Evolutionary conservation across 2,797 vertebrate genomes (phyloP), one percentile per base, ranked within the genome.

Genomic region (Ctenosaura bakeri): DNA sequence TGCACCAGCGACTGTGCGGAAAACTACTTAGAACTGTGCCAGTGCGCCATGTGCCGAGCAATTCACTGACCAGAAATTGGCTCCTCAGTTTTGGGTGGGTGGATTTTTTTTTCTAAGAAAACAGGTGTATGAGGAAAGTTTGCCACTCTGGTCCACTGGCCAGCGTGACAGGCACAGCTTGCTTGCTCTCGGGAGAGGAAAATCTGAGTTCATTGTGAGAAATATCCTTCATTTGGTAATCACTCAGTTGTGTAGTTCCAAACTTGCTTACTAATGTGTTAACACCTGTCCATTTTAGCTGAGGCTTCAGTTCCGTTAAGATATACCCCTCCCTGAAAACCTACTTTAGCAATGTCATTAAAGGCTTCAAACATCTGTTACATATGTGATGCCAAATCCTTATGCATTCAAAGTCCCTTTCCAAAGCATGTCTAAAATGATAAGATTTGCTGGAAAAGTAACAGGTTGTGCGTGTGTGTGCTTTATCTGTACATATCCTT

Each of bases 1-100:
- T 2, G 2, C 9, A 1, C 1, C 14, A 1, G n/a, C 14, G 26
- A 29, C 5, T 9, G 18, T 5, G 22, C n/a, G 20, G 54, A 59
- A 59, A 24, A 83, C 29, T n/a, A 18, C 26, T 38, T 10, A 26
- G 6, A 54, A 29, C 56, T 26, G 22, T 1, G 5, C n/a, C 4
- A 13, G 10, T 22, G 29, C 0, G 4, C 62, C 76, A 71, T 35
- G 14, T 14, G 12, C 22, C 26, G 54, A 88, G n/a, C 22, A 3
- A 18, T 81, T 32, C 64, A n/a, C 7, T 0, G 10, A 50, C 4
- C 18, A 83, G 42, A 0, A 1, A 20, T 84, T 69, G 20, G 64
- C 64, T 29, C 29, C 10, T 16, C 64, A n/a, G 64, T 13, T 26
- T 6, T 79, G 73, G 46, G 9, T 83, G 5, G 7, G 6, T 50